Base-by-base conservation (phyloP, 2,113 vertebrate species). In the Girardinichthys multiradiatus region DNA sequence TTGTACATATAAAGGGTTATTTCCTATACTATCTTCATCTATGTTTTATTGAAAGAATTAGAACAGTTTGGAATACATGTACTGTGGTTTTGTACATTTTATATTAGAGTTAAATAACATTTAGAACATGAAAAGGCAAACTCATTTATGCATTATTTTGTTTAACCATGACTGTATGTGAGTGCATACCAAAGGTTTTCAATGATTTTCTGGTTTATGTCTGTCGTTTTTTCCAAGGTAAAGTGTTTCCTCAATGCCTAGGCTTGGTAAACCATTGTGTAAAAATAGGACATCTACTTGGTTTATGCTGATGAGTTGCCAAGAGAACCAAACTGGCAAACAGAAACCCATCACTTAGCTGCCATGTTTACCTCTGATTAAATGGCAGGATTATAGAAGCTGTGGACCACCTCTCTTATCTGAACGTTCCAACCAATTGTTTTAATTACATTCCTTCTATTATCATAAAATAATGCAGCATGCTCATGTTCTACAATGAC, bases 251-350 rank as follows among this genome's bases (percentile, higher is more conserved):
- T 19, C 14, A 19, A 5, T 19, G 42, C 42, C 42, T 19, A 7
- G 42, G 17, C 39, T 58, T 48, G n/a, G 39, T 73, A 10, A 12
- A 66, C 62, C 57, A 29, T 64, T 57, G 5, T 1, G 45, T 31
- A 33, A 70, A 30, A 64, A 13, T 42, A 26, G 67, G 72, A 75
- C 57, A 65, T 30, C 45, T 27, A 2, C 21, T 37, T 61, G 42
- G 74, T 39, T 59, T 72, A 45, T 83, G 74, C 81, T 75, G 70
- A 66, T 27, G 6, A 29, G 76, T 88, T 86, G 70, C 74, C 57
- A 45, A 72, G 82, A 75, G 33, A 79, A 83, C 64, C 67, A 74
- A 63, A 75, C 21, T 61, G 65, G 79, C 80, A 92, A 89, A 89
- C 76, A 87, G 54, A 83, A 76, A 82, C 31, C 60, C 78, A 85